phyloP scores from a whole-genome alignment of 1,140 invertebrate species.

The Melipona quadrifasciata region DNA sequence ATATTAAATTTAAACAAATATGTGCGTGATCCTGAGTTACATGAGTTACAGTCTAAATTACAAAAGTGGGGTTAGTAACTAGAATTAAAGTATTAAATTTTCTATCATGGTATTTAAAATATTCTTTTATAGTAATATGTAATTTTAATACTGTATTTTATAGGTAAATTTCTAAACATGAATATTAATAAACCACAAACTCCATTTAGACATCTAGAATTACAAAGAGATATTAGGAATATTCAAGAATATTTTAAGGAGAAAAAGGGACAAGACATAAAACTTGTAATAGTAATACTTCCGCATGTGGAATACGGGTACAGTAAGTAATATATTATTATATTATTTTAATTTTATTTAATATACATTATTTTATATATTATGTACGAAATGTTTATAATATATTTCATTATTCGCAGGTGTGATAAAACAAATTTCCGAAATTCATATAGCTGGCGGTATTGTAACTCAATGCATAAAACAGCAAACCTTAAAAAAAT shows the following conservation, averaged over 20 bases:
- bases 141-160: background rate
- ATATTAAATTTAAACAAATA: slow-evolving; percentile 75
- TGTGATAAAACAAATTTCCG: slow-evolving; percentile 88
- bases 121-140: background rate
- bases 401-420: slow-evolving; percentile 56
- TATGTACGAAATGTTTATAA: background rate
- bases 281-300: slow-evolving; percentile 83
- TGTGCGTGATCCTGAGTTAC: slow-evolving; percentile 45
- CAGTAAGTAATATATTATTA: slow-evolving; percentile 70
- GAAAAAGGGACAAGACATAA: slow-evolving; percentile 57
- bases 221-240: slow-evolving; percentile 23
- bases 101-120: background rate
- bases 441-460: slow-evolving; percentile 84
- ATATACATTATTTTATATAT: too few species aligned
- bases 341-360: too few species aligned
- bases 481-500: slow-evolving; percentile 81
- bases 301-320: slow-evolving; percentile 78
- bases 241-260: slow-evolving; percentile 57
- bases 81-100: background rate
- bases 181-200: slow-evolving; percentile 51
- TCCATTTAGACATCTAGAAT: slow-evolving; percentile 52
- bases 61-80: slow-evolving; percentile 22
- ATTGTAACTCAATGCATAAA: slow-evolving; percentile 93
- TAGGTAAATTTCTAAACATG: slow-evolving; percentile 59
- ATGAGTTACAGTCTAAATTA: slow-evolving; percentile 45